These are phyloP conservation scores for Aethes cnicana DNA, from an alignment of 2,888 invertebrate species.

Conservation along the genomic window DNA sequence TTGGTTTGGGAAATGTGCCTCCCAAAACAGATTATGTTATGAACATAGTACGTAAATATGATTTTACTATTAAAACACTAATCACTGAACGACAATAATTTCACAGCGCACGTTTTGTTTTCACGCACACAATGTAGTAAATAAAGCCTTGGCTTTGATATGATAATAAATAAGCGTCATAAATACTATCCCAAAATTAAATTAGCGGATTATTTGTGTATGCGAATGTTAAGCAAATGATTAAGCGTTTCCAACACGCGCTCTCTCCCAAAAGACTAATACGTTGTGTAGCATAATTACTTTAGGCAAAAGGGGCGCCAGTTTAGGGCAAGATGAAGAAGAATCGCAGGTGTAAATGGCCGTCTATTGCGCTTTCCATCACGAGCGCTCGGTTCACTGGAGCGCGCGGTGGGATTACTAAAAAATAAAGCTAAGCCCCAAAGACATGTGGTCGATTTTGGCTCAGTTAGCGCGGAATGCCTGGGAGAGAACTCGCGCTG, in stretches of 20 bases:
- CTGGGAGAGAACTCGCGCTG: conserved; percentile 55
- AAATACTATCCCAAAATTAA: conserved; percentile 76
- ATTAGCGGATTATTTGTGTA: conserved; percentile 78
- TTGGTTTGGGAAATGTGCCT: background rate
- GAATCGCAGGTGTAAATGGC: conserved; percentile 79
- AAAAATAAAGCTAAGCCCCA: conserved; percentile 55
- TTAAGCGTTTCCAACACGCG: conserved; percentile 77
- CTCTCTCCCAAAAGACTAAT: conserved; percentile 79
- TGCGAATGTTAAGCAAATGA: conserved; percentile 79
- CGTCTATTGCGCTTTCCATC: conserved; percentile 75
- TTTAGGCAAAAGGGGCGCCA: conserved; percentile 74
- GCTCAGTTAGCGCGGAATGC: conserved; percentile 44
- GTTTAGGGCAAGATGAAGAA: conserved; percentile 79
- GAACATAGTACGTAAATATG: background rate
- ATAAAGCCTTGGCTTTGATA: conserved; percentile 75
- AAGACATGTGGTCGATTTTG: conserved; percentile 60
- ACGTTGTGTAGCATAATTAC: conserved; percentile 78
- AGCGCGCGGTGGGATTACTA: conserved; percentile 34
- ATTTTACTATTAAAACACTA: background rate
- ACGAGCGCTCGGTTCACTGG: conserved; percentile 51
- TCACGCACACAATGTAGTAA: conserved; percentile 68
- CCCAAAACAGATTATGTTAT: no score
- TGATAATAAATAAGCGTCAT: conserved; percentile 78
- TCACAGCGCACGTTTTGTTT: conserved; percentile 69
- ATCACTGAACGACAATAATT: conserved; percentile 53